phyloP scores from a whole-genome alignment of 1,140 invertebrate genomes.

The Caenorhabditis elegans region WBcel235 BX284605.5:7460501-7461000 shows the following conservation, averaged over 20 bases:
- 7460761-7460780: no score
- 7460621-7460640: no score
- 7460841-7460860: neutral
- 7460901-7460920: neutral
- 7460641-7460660: no score
- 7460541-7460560: neutral
- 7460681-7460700: no score
- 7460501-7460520: neutral
- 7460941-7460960: neutral
- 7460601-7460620: neutral
- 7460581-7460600: neutral
- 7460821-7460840: neutral
- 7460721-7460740: no score
- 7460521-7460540: neutral
- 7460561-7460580: no score
- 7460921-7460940: neutral
- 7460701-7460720: no score
- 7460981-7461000: neutral
- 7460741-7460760: no score
- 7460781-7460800: neutral
- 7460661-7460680: no score
- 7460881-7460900: neutral
- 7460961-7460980: neutral
- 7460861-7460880: neutral
- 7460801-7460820: neutral